Conservation (phyloP, 2,113 vertebrate species). For the Syrrhaptes paradoxus region DNA sequence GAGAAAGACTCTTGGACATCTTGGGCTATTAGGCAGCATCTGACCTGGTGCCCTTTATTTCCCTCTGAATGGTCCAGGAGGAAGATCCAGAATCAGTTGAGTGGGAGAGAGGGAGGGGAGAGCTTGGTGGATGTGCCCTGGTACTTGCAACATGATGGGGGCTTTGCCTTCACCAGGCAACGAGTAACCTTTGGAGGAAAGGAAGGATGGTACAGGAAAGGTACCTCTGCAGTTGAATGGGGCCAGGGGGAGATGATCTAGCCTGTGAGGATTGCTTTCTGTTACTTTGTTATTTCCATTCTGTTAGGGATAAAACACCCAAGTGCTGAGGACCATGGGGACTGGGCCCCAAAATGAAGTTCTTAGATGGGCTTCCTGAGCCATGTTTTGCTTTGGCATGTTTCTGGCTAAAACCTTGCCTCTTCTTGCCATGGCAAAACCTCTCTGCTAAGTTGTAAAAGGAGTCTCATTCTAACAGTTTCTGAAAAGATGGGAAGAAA, state of each 20-base stretch:
- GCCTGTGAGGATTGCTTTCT: neutral
- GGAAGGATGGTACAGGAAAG: neutral
- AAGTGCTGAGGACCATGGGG: neutral
- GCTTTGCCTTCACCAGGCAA: neutral
- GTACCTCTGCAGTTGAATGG: accelerated
- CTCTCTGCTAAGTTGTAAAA: neutral
- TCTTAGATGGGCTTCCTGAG: neutral
- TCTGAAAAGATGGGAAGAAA: neutral
- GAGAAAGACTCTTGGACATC: neutral
- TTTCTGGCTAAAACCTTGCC: neutral
- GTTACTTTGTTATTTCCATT: neutral
- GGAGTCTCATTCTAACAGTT: neutral
- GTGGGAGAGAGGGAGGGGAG: neutral
- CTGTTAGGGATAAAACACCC: neutral
- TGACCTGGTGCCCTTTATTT: neutral
- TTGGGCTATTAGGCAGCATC: neutral
- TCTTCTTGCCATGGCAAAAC: neutral
- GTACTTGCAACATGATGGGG: neutral
- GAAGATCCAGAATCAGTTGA: neutral
- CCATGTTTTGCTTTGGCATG: neutral
- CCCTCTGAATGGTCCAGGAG: neutral
- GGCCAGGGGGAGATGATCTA: neutral
- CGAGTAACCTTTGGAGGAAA: neutral
- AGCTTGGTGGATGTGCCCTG: neutral
- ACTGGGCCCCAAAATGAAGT: neutral